These are phyloP conservation scores for Peribatodes rhomboidaria DNA, from an alignment of 2,888 invertebrate species.

Conservation along the genomic window DNA sequence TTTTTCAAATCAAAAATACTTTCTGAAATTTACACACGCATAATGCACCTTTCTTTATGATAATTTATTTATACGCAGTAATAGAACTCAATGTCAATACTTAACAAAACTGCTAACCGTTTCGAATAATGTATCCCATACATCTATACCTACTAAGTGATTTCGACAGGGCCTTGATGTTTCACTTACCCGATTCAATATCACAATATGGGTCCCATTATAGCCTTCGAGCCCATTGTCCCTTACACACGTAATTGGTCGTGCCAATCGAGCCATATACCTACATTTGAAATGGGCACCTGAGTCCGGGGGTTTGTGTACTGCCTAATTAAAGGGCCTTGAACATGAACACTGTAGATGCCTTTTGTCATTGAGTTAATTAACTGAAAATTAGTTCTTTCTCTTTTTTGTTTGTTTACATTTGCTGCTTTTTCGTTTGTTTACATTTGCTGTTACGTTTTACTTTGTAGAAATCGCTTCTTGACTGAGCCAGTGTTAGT, in stretches of 20 bases:
- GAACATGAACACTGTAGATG: conserved; percentile 51
- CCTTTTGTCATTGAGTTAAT: conserved; percentile 25
- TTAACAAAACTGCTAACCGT: neutral
- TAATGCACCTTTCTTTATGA: no score
- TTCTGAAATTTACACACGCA: no score
- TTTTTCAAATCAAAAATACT: no score
- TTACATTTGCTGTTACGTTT: no score
- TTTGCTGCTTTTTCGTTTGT: neutral
- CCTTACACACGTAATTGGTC: conserved; percentile 58
- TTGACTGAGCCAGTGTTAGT: no score
- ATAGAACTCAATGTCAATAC: no score
- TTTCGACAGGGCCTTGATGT: conserved; percentile 10
- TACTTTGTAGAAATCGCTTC: neutral
- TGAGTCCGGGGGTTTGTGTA: conserved; percentile 58
- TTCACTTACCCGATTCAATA: conserved; percentile 27
- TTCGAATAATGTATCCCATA: neutral
- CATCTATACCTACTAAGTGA: neutral
- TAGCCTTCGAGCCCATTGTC: conserved; percentile 32
- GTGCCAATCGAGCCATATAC: conserved; percentile 54
- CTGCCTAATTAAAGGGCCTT: conserved; percentile 62
- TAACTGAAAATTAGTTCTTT: conserved; percentile 16
- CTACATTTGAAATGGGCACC: conserved; percentile 56
- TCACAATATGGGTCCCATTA: conserved; percentile 28
- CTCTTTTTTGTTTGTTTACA: conserved; percentile 7
- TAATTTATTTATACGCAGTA: no score